Percentiles rank a stretch among this genome's conserved stretches.
Conservation (phyloP, 2,797 vertebrate genomes). For the Danio albolineatus region DNA sequence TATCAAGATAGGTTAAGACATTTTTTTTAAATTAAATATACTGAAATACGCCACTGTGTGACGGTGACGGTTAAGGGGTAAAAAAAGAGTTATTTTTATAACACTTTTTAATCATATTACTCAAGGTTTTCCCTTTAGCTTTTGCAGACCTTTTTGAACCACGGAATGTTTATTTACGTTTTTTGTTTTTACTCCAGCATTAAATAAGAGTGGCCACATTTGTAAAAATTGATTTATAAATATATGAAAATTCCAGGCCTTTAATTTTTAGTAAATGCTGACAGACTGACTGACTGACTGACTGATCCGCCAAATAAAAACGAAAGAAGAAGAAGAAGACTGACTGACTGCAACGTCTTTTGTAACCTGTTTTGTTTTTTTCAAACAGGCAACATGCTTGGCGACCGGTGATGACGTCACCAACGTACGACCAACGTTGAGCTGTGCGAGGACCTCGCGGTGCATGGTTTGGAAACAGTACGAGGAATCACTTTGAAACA, state of each 20-base stretch:
- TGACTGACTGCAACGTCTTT: neutral
- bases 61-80: too few relatives aligned
- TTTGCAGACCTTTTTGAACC: neutral
- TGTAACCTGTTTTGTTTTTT: slow-evolving; percentile 23
- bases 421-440: slow-evolving; percentile 56
- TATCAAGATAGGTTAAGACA: too few relatives aligned
- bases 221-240: neutral
- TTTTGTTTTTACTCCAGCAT: neutral
- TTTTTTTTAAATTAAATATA: too few relatives aligned
- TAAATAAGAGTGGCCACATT: neutral
- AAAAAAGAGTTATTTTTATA: too few relatives aligned
- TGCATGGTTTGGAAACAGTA: slow-evolving; percentile 72
- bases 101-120: too few relatives aligned
- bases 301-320: too few relatives aligned
- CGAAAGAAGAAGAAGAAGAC: too few relatives aligned
- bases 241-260: neutral
- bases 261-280: too few relatives aligned
- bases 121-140: too few relatives aligned
- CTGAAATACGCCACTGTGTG: too few relatives aligned
- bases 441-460: slow-evolving; percentile 57
- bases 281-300: too few relatives aligned
- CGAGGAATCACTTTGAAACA: neutral
- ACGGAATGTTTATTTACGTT: neutral
- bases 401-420: slow-evolving; percentile 22
- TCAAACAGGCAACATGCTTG: slow-evolving; percentile 41